These are phyloP conservation scores for Eueides isabella DNA, from an alignment of 1,140 invertebrate genomes.

Conservation along the genomic window DNA sequence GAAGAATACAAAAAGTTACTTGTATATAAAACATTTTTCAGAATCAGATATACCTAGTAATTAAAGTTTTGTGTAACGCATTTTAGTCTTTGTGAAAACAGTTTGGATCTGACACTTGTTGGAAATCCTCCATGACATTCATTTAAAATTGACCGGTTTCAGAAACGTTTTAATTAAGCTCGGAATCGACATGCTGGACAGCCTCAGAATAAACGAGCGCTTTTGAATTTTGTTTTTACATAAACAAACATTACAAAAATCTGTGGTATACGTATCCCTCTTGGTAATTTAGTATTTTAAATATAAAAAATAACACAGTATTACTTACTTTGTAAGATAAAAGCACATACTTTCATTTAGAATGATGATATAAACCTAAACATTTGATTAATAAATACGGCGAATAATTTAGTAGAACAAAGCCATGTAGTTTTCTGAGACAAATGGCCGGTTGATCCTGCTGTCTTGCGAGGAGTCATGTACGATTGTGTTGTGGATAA, in stretches of 20 bases:
- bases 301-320: not conserved
- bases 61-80: not conserved
- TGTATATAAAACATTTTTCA: not conserved
- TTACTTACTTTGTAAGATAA: not conserved
- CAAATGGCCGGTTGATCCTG: slow-evolving; percentile 62
- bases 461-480: slow-evolving; percentile 54
- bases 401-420: slow-evolving; percentile 52
- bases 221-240: slow-evolving; percentile 33
- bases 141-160: slow-evolving; percentile 51
- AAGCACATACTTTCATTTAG: not conserved
- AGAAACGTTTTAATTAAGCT: slow-evolving; percentile 63
- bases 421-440: slow-evolving; percentile 58
- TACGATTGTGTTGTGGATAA: slow-evolving; percentile 57
- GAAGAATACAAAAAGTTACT: not conserved
- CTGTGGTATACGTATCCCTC: too few relatives aligned
- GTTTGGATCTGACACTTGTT: slow-evolving; percentile 24
- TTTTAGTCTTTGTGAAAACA: slow-evolving; percentile 14
- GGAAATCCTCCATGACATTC: slow-evolving; percentile 36
- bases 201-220: slow-evolving; percentile 54
- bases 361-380: slow-evolving; percentile 16
- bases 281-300: not conserved
- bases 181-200: slow-evolving; percentile 58
- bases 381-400: slow-evolving; percentile 55
- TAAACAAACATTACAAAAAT: not conserved
- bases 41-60: not conserved